Percentiles rank a stretch among this genome's conserved stretches.
phyloP scores from a whole-genome alignment of 2,113 vertebrate genomes.

The Prunella himalayana region DNA sequence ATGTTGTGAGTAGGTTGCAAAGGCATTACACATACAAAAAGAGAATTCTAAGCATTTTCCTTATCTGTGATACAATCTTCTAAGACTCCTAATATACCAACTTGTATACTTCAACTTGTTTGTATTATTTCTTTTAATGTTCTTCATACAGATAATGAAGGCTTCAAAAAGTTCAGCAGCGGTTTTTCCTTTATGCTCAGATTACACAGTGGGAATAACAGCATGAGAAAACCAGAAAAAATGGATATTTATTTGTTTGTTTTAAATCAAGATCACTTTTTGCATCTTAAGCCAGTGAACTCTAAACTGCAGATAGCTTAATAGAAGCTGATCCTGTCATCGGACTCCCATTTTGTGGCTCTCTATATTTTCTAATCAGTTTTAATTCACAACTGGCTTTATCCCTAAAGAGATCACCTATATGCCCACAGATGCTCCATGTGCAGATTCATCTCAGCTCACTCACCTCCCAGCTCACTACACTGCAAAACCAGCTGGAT shows the following conservation, averaged over 20 bases:
- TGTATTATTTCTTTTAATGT: slow-evolving; percentile 59
- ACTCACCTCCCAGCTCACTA: background rate
- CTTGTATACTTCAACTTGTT: slow-evolving; percentile 26
- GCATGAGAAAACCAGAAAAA: slow-evolving; percentile 55
- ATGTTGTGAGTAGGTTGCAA: slow-evolving; percentile 69
- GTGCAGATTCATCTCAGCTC: background rate
- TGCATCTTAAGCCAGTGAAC: slow-evolving; percentile 1
- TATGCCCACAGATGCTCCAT: rapidly evolving
- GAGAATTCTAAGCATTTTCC: slow-evolving; percentile 65
- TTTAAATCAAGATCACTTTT: slow-evolving; percentile 60
- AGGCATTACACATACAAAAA: slow-evolving; percentile 67
- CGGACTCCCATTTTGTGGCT: background rate
- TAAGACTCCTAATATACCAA: slow-evolving; percentile 38
- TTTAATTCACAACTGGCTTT: background rate
- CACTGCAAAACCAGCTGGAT: background rate
- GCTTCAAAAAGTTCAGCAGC: slow-evolving; percentile 30
- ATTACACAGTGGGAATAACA: slow-evolving; percentile 11
- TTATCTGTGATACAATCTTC: slow-evolving; percentile 69
- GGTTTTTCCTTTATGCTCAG: slow-evolving; percentile 34
- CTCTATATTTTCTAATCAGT: background rate
- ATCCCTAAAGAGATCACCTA: background rate
- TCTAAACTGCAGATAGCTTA: background rate
- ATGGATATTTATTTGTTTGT: slow-evolving; percentile 34
- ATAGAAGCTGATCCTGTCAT: slow-evolving; percentile 1
- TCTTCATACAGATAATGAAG: slow-evolving; percentile 31